phyloP scores from a whole-genome alignment of 2,113 vertebrate species.

The Labeo catla region DNA sequence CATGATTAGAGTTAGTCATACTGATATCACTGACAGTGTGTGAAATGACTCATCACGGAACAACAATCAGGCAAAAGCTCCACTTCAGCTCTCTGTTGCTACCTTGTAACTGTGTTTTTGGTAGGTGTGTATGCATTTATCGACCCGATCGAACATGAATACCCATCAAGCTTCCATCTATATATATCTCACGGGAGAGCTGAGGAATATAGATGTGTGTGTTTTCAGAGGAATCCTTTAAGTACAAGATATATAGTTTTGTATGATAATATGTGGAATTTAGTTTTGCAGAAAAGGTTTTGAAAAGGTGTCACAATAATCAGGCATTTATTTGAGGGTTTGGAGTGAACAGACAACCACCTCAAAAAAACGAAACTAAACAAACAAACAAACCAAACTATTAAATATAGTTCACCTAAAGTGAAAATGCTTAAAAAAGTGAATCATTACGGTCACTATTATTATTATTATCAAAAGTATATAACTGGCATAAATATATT shows the following conservation, averaged over 20 bases:
- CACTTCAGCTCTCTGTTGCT: not conserved
- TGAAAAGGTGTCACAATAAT: not conserved
- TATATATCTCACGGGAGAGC: not conserved
- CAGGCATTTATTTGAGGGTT: not conserved
- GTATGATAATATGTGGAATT: not conserved
- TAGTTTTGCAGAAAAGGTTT: not conserved
- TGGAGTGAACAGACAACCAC: not conserved
- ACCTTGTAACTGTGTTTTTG: constrained; percentile 36
- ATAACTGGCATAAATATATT: not conserved
- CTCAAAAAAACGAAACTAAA: too few species aligned
- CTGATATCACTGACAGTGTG: constrained; percentile 29
- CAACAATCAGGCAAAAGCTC: not conserved
- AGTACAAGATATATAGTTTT: not conserved
- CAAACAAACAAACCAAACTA: not conserved
- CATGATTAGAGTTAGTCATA: constrained; percentile 47
- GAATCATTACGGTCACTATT: not conserved
- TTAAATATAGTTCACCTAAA: not conserved
- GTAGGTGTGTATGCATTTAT: not conserved
- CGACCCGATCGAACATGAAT: not conserved
- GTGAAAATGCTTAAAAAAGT: not conserved
- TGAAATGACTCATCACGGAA: constrained; percentile 44
- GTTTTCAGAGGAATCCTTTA: not conserved
- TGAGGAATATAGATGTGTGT: not conserved
- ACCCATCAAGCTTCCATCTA: not conserved
- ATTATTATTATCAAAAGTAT: not conserved